Evolutionary conservation across 2,797 vertebrate genomes (phyloP), one percentile per base, ranked within the genome.

Genomic region (Jordanella pulchra): DNA sequence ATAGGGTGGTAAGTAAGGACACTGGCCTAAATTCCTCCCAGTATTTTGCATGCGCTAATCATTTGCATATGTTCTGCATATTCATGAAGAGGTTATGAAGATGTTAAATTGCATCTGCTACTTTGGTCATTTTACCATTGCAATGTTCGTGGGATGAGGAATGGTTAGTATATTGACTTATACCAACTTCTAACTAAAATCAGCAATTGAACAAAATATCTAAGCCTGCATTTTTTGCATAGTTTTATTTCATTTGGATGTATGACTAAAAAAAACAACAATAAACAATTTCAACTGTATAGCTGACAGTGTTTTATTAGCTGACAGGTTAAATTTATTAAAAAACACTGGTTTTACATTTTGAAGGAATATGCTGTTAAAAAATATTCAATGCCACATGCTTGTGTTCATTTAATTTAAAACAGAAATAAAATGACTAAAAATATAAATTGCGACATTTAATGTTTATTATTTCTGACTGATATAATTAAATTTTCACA

Each of bases 221-320:
- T 21, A 21, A 7, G 2, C 6, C 3, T 6, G 21, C 1, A 4
- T 1, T 25, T 27, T 27, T 27, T 27, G 7, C 25, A 54, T 27
- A 73, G 23, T 64, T 80, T 82, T 13, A 51, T 14, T 70, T 39
- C 0, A 74, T 84, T 82, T 44, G n/a, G 58, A 65, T 93, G 93
- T 93, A 92, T 92, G 93, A 70, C 79, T 86, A 73, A 86, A 93
- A 87, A 67, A 84, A 83, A 79, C 73, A 71, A 72, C 65, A 79
- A 69, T 69, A 81, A 65, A 71, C 75, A 71, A 70, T 65, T 73
- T 67, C 71, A 82, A 89, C 69, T 94, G 93, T 94, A 94, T 94
- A 93, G 88, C 69, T 79, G 47, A 88, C 69, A 72, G 73, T 85
- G 76, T 50, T 73, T 84, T 39, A 55, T 21, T 67, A 64, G 81